Evolutionary conservation across 2,113 vertebrate genomes (phyloP), one percentile per base, ranked within the genome.

Genomic region (Gallinago undulata): DNA sequence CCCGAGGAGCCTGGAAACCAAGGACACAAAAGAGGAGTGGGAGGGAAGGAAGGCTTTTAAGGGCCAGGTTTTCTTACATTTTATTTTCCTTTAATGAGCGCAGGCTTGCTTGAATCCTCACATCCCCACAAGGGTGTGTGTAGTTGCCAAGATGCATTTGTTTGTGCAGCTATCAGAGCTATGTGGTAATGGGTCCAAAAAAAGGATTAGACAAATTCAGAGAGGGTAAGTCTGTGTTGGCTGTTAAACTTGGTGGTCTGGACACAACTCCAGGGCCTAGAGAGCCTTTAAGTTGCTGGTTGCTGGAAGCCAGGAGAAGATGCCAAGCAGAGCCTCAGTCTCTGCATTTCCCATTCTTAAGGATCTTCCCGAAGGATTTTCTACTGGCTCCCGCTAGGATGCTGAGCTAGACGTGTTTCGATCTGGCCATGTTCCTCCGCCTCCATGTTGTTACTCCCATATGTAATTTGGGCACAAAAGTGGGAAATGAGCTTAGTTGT

Each of bases 161-260:
- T 84, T 53, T 92, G 37, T 69, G 48, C 50, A 73, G 74, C 69
- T 94, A 89, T 91, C 74, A 85, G 77, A 76, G 25, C 62, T 82
- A 17, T 15, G 37, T 53, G 47, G 66, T 72, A 91, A 89, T 48
- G 48, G 35, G 30, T 95, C 91, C 93, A 94, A 82, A 84, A 94
- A 92, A 56, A 33, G 84, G 77, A 87, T 96, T 96, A 96, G 62
- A 68, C 73, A 95, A 67, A 95, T 82, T 92, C 91, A 79, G 89
- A 81, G 73, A 93, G 69, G 66, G 56, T 82, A 87, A 76, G 24
- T 94, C 92, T 9, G 0, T 84, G 80, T 47, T 91, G 91, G 43
- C 69, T 94, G 84, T 91, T 93, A 87, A 96, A 84, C 89, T 89
- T 94, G 93, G 91, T 97, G 93, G 95, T 96, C 96, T 96, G 93